Evolutionary conservation across 2,113 vertebrate species (phyloP), one percentile per base, ranked within the genome.

Genomic region (Monopterus albus): DNA sequence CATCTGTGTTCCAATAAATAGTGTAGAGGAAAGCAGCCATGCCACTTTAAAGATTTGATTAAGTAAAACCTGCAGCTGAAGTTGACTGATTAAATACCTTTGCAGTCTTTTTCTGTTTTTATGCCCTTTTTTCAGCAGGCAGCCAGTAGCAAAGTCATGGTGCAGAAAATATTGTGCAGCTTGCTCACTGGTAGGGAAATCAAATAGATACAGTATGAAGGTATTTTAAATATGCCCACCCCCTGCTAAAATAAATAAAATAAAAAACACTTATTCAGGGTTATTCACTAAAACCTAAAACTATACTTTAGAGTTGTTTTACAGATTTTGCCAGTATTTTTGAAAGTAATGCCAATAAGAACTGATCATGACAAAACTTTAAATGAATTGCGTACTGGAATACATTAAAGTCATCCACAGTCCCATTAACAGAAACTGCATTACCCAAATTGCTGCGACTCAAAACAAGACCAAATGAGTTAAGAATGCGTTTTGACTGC

Each of bases 71-170:
- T 77, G 81, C 58, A 83, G 47, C 66, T 82, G 79, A 87, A 82
- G 81, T 69, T 86, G 87, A 90, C 81, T 87, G 83, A 90, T 88
- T 88, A 84, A 86, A 86, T 3, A 18, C 56, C 53, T 69, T 55
- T 9, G 15, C 49, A 58, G 72, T 51, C 33, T 61, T 73, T 68
- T 71, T 59, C 15, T 17, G 62, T 57, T 35, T 4, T 43, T 75
- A 51, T 49, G n/a, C n/a, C n/a, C n/a, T 33, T 45, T 51, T 20
- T 10, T 6, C 13, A 59, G 15, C 25, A 21, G 35, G 43, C 36
- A 77, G 62, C 78, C 18, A 40, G 62, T 39, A 69, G 72, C 43
- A 72, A 58, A 71, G 52, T 60, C 21, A 20, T 36, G 4, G 40
- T 52, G 53, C 51, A 75, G 72, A 62, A 79, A 79, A 72, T 45